Conservation (phyloP, 1,140 invertebrate species). For the Bombus pascuorum region DNA sequence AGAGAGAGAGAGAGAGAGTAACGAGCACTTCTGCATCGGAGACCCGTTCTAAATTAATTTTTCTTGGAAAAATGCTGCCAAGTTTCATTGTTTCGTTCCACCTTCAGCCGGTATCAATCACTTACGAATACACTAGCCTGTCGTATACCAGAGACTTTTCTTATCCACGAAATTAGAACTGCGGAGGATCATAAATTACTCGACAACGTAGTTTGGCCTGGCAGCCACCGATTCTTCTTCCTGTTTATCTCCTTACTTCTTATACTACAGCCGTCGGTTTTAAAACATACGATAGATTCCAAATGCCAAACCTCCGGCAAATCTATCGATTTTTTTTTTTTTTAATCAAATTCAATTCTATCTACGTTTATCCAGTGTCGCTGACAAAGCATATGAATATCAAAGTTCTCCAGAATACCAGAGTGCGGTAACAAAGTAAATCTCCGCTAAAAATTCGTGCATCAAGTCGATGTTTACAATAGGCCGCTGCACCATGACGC, state of each 20-base stretch:
- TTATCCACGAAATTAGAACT: conserved; percentile 34
- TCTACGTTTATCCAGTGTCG: neutral
- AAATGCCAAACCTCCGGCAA: neutral
- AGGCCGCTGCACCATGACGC: neutral
- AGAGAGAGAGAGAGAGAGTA: neutral
- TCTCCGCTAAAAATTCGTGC: neutral
- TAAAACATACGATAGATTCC: neutral
- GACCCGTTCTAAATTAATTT: conserved; percentile 25
- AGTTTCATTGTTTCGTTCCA: conserved; percentile 24
- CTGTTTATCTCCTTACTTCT: neutral
- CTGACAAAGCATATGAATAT: neutral
- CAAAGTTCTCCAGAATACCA: too few relatives aligned
- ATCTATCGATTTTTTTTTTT: neutral
- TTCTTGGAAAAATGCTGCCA: neutral
- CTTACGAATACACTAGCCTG: conserved; percentile 9
- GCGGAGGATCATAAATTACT: conserved; percentile 30
- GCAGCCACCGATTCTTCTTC: neutral
- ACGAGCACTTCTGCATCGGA: neutral
- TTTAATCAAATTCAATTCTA: too few relatives aligned
- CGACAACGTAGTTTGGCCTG: neutral
- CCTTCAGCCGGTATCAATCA: conserved; percentile 30
- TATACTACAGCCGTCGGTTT: neutral
- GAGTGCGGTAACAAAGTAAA: neutral
- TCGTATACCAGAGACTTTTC: conserved; percentile 26
- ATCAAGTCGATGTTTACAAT: neutral